Conservation (phyloP, 2,113 vertebrate genomes). For the Burhinus oedicnemus region DNA sequence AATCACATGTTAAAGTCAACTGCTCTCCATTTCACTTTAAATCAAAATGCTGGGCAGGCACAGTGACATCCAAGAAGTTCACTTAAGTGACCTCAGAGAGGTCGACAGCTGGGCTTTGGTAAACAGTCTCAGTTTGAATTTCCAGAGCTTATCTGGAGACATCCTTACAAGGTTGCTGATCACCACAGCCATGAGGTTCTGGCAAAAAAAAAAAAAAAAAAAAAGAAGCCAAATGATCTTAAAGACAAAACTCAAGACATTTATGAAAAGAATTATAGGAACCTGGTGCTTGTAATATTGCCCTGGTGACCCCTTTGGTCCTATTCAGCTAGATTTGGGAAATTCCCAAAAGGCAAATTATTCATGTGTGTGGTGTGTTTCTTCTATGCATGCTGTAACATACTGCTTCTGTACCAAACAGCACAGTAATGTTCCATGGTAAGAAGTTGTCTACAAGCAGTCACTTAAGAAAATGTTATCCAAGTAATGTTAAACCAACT, state of each 20-base stretch:
- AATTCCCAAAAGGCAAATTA: neutral
- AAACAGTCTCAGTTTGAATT: conserved; percentile 7
- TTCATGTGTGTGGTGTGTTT: neutral
- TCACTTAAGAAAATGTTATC: neutral
- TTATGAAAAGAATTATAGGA: neutral
- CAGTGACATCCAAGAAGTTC: conserved; percentile 4
- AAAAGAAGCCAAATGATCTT: neutral
- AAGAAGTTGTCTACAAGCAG: neutral
- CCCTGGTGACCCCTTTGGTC: neutral
- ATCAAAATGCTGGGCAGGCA: neutral
- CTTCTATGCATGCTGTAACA: neutral
- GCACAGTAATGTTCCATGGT: neutral
- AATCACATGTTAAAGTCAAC: conserved; percentile 36
- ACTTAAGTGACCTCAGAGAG: neutral
- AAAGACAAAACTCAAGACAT: neutral
- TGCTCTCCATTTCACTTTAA: conserved; percentile 18
- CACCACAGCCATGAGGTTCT: neutral
- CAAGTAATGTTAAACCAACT: neutral
- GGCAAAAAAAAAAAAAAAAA: neutral
- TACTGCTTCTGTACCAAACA: neutral
- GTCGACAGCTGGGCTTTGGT: neutral
- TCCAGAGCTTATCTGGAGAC: conserved; percentile 1
- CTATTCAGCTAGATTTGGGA: neutral
- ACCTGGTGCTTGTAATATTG: rapidly evolving
- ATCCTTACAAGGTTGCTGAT: neutral